Conservation (phyloP, 2,113 vertebrate species). For the Cynocephalus volans region DNA sequence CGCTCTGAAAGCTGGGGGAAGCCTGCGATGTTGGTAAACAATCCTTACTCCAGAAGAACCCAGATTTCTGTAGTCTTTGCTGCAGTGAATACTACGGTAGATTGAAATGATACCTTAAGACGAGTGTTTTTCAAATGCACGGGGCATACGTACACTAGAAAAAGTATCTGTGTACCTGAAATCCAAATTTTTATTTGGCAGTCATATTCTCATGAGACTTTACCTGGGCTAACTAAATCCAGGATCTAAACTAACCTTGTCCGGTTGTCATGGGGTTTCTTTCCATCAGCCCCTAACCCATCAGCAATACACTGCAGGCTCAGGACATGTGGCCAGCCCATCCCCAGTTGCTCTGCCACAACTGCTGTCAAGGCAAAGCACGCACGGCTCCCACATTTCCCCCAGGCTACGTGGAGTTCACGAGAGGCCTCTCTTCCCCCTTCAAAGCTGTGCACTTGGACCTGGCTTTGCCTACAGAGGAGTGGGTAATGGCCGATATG, state of each 20-base stretch:
- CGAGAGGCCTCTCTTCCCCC: fast-evolving
- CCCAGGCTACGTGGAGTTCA: neutral
- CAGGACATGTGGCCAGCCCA: fast-evolving
- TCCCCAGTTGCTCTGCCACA: neutral
- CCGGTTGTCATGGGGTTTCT: neutral
- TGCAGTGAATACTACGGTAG: neutral
- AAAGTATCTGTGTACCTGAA: neutral
- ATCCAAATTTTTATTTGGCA: neutral
- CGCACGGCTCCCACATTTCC: fast-evolving
- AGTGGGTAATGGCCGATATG: neutral
- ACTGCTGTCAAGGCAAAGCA: neutral
- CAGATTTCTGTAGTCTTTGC: neutral
- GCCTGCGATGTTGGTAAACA: neutral
- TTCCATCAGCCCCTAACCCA: no score
- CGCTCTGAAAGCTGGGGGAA: neutral
- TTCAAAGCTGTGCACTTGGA: neutral
- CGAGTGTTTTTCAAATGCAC: neutral
- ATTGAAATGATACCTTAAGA: neutral
- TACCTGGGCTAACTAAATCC: neutral
- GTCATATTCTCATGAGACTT: neutral
- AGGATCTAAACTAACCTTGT: neutral
- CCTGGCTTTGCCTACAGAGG: neutral
- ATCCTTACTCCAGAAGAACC: neutral
- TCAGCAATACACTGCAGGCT: neutral
- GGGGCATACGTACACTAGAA: neutral